A percentile compares a stretch with the other conserved stretches of the same genome.
Conservation (phyloP, 2,113 vertebrate genomes). For the Toxostoma redivivum region DNA sequence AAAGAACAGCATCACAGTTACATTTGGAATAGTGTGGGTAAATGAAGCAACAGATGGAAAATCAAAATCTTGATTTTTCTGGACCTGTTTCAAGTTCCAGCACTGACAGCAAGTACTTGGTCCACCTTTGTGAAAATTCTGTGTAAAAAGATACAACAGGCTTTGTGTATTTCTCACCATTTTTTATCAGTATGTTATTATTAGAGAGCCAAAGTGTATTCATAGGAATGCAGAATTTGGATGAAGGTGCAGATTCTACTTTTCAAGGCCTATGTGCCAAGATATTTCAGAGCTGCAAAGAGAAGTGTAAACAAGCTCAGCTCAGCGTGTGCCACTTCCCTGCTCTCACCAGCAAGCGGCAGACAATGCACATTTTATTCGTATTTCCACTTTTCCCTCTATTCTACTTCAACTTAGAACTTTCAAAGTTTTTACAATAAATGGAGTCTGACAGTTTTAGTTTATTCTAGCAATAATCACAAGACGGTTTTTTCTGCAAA, state of each 20-base stretch:
- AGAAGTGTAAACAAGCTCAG: background rate
- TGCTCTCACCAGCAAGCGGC: constrained; percentile 51
- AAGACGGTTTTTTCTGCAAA: constrained; percentile 41
- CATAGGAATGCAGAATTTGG: background rate
- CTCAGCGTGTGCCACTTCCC: background rate
- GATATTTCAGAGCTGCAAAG: background rate
- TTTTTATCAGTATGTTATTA: background rate
- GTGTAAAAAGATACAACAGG: background rate
- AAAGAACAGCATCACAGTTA: background rate
- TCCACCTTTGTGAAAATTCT: background rate
- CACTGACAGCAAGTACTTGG: background rate
- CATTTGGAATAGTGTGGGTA: background rate
- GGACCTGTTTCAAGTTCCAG: constrained; percentile 11
- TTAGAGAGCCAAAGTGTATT: background rate
- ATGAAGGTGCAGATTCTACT: background rate
- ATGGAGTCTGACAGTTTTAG: constrained; percentile 34
- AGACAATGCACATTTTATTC: background rate
- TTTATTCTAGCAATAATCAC: constrained; percentile 53
- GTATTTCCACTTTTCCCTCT: background rate
- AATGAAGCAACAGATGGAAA: constrained; percentile 51
- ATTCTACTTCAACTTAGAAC: background rate
- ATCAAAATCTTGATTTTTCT: background rate
- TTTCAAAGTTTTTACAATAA: constrained; percentile 14
- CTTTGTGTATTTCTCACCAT: background rate
- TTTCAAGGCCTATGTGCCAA: background rate